Evolutionary conservation across 2,113 vertebrate genomes (phyloP), one percentile per base, ranked within the genome.

Genomic region (Bungarus multicinctus): DNA sequence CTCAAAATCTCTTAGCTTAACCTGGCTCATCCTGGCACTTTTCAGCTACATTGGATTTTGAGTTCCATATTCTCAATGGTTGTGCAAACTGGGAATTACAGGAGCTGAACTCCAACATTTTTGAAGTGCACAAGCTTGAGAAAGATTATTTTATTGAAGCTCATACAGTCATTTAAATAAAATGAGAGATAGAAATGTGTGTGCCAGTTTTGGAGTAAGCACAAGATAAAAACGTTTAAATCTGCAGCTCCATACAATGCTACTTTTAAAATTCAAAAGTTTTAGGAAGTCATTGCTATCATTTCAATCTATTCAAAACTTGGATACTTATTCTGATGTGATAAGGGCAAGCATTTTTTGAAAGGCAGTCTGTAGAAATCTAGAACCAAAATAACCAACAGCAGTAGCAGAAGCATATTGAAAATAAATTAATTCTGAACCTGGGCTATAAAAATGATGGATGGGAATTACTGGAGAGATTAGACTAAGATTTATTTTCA

Each of bases 401-500:
- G 14, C 69, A 81, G 6, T 8, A 81, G 34, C 34, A 39, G 74
- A 43, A 81, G 74, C 88, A 90, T 93, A 93, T 90, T 90, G 74
- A 39, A 92, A 92, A 92, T 89, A 89, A 92, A 92, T 69, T 92
- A 87, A 92, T 88, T 88, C 55, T 81, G 12, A 57, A 85, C 57
- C 85, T 27, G 22, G 85, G 45, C 43, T 90, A 85, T 93, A 90
- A 93, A 85, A 85, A 58, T 58, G 43, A 93, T 47, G 85, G 74
- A 93, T 90, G 69, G 88, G 54, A 74, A 50, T 88, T 39, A 53
- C 22, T 53, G 86, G 87, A 64, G 45, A 52, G 55, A 88, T 92
- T 87, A 92, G 85, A 69, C 85, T 74, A 85, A 93, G 45, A 52
- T 86, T 50, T 89, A 89, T 93, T 86, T 85, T 93, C 74, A 90